Evolutionary conservation across 1,140 invertebrate species (phyloP), one percentile per base, ranked within the genome.

Genomic region (Drosophila sp.): DNA sequence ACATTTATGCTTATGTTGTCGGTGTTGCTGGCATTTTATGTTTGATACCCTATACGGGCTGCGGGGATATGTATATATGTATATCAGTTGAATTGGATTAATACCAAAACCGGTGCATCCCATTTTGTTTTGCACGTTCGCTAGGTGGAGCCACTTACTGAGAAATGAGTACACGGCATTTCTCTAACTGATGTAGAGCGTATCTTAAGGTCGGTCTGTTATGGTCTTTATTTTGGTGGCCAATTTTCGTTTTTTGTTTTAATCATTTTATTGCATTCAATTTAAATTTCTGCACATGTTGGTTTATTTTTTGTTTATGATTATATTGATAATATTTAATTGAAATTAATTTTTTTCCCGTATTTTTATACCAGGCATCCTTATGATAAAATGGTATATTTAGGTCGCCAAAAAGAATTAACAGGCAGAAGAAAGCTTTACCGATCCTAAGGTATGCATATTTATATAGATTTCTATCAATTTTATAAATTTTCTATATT

Each of bases 261-360:
- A 17, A 66, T 70, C 62, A 87, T 79, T 86, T 86, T 87, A 86
- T 82, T 87, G 83, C 69, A 76, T 86, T 82, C 87, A 79, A 86
- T 82, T 87, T 82, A 82, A 87, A 86, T 86, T 82, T 82, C 79
- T 79, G 80, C 66, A 67, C 75, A 47, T 60, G 73, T 60, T 76
- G 38, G 63, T 76, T 60, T 61, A 68, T 44, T 25, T 47, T 47
- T 27, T 70, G 73, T 70, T 86, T 68, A 74, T 74, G 62, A 78
- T 77, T 63, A 74, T 66, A 63, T 74, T 70, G 50, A 70, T 66
- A 73, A 69, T 62, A 60, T 50, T 50, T 50, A 50, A 50, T 50
- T 50, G 44, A 33, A 33, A 58, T 69, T 76, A 61, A 62, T 70
- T 70, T 70, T 38, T 38, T 38, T 35, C 0, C 7, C 33, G 33